Evolutionary conservation across 2,888 invertebrate genomes (phyloP), one percentile per base, ranked within the genome.

Genomic region (Octonoba sinensis): DNA sequence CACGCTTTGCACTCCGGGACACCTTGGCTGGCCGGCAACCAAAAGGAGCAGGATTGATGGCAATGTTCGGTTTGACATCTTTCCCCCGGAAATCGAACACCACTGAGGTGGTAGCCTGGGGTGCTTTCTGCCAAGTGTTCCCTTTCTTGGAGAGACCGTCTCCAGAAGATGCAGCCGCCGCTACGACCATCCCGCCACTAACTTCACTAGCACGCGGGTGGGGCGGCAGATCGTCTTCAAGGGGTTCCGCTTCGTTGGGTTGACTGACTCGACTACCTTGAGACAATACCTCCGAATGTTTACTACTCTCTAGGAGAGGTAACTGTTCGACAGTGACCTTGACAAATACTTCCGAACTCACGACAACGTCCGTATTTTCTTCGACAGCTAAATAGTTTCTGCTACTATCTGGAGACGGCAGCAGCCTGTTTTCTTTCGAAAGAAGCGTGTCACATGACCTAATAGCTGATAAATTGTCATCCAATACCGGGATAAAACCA

Each of bases 41-140:
- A 64, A 85, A 85, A 6, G 84, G 84, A 3, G 82, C 47, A 12
- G 85, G 85, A 44, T 70, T 82, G 13, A 85, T 60, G 57, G 84
- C 83, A 20, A 85, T 69, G 44, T 85, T 83, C 12, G 85, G 82
- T 47, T 84, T 85, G 1, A 86, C 85, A 70, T 84, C 77, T 36
- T 78, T 81, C 18, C 84, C 84, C 16, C 84, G 82, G 57, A 85
- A 85, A 73, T 85, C 84, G 64, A 85, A 85, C 18, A 85, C 85
- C 13, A 85, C 74, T 13, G 84, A 81, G 16, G 84, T 84, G 13
- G 84, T 69, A 13, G 81, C 56, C 36, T 47, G 69, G 44, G 84
- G 77, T 16, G 82, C 59, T 36, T 73, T 79, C 46, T 74, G 81
- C 81, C 81, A 81, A 22, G 54, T 70, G 56, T 27, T 22, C 36